Evolutionary conservation across 2,797 vertebrate genomes (phyloP).

Genomic region (Pseudochirops corinnae): DNA sequence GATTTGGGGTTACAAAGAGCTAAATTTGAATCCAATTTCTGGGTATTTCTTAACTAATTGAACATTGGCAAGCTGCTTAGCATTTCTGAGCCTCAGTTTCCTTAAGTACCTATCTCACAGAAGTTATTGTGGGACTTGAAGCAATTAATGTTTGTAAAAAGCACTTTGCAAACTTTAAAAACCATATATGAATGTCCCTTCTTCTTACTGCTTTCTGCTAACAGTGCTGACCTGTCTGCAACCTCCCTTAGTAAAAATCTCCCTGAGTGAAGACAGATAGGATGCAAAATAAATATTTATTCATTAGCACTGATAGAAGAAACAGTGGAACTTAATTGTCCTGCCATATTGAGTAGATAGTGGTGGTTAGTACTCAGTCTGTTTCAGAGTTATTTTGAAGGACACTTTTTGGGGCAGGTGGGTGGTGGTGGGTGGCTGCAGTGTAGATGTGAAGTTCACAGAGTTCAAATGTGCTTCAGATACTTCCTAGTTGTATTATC

Average conservation of each 20-base stretch:
- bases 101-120: not conserved
- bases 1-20: no score
- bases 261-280: not conserved
- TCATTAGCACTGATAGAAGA: not conserved
- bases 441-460: not conserved
- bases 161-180: not conserved
- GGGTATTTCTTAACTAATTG: no score
- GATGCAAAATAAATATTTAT: not conserved
- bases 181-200: not conserved
- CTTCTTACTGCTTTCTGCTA: not conserved
- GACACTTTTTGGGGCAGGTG: not conserved
- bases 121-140: not conserved
- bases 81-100: not conserved
- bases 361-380: not conserved
- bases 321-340: not conserved
- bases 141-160: not conserved
- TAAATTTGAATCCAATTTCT: no score
- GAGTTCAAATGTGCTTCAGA: not conserved
- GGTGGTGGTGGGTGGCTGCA: not conserved
- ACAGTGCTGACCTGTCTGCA: not conserved
- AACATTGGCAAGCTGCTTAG: not conserved
- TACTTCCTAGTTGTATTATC: not conserved
- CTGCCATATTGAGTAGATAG: constrained; percentile 42
- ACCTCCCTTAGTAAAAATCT: not conserved
- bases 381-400: not conserved